These are phyloP conservation scores for Anthopleura sola DNA, from an alignment of 64 coral and sea anemone species.

Conservation along the genomic window DNA sequence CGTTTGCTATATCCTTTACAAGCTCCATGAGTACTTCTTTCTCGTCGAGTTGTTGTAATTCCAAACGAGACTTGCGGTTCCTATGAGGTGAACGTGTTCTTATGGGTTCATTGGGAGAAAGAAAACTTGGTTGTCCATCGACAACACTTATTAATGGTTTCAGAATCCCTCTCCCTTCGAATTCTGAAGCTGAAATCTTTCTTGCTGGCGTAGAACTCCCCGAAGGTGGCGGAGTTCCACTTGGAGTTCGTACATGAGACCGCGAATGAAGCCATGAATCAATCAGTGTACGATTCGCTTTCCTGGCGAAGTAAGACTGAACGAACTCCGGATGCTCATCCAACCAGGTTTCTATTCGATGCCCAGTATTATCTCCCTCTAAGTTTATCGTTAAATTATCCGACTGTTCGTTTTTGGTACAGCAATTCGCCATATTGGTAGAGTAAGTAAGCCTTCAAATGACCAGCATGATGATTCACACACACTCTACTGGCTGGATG, in stretches of 20 bases:
- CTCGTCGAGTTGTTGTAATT: conserved; percentile 89
- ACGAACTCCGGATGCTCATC: conserved; percentile 99
- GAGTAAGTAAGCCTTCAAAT: conserved; percentile 32
- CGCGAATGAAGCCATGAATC: conserved; percentile 93
- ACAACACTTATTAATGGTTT: conserved; percentile 96
- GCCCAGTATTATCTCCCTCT: conserved; percentile 74
- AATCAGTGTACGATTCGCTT: conserved; percentile 87
- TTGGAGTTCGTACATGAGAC: conserved; percentile 77
- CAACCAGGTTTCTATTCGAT: conserved; percentile 84
- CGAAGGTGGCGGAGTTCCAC: conserved; percentile 91
- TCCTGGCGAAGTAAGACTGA: conserved; percentile 96
- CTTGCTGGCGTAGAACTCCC: conserved; percentile 91
- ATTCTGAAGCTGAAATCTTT: conserved; percentile 99
- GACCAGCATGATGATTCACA: conserved; percentile 33
- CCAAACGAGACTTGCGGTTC: conserved; percentile 91
- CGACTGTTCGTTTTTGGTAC: conserved; percentile 85
- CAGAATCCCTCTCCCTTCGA: conserved; percentile 93
- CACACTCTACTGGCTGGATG: conserved; percentile 26
- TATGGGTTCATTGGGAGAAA: conserved; percentile 79
- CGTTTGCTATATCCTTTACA: conserved; percentile 96
- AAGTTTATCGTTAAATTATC: conserved; percentile 72
- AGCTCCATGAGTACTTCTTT: conserved; percentile 96
- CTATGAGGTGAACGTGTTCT: conserved; percentile 59
- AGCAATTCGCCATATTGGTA: conserved; percentile 82
- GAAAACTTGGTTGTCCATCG: conserved; percentile 96